Evolutionary conservation across 1,140 invertebrate genomes (phyloP), one percentile per base, ranked within the genome.

Genomic region (Drosophila auraria): DNA sequence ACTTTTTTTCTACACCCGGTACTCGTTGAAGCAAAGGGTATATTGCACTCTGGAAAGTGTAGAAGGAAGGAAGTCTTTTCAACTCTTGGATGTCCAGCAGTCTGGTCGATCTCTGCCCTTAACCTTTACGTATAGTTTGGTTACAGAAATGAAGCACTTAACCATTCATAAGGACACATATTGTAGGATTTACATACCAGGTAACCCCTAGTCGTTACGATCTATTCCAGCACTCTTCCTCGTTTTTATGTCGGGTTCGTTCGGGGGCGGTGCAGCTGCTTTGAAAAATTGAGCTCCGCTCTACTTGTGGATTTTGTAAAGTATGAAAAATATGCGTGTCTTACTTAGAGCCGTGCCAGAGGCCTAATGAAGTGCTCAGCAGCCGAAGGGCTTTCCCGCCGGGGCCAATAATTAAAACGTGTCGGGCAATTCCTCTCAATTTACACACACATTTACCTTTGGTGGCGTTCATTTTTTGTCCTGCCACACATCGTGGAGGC

Each of bases 281-380:
- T 83, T 87, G 84, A 87, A 87, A 89, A 87, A 87, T 87, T 89
- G 83, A 81, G 81, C 77, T 38, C 12, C 54, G 83, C 77, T 72
- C 62, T 44, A 66, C 61, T 64, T 63, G 62, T 82, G 69, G 58
- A 80, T 82, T 87, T 77, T 78, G 56, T 87, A 87, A 87, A 87
- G 83, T 87, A 87, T 89, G 78, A 89, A 87, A 87, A 83, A 87
- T 89, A 77, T 83, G 65, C 80, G 70, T 74, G 73, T 71, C 84
- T 89, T 74, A 71, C 53, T 80, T 72, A 53, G 58, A 65, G 47
- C 56, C 57, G 63, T 75, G 62, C 49, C 60, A 44, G 30, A 69
- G 59, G 74, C 77, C 78, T 80, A 80, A 80, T 80, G 77, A 80
- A 80, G 78, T 80, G 47, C 57, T 68, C 27, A 20, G 54, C 5